Percentiles rank a stretch among this genome's conserved stretches.
These are phyloP conservation scores for Pristis pectinata DNA, from an alignment of 2,797 vertebrate genomes.

Conservation along the genomic window DNA sequence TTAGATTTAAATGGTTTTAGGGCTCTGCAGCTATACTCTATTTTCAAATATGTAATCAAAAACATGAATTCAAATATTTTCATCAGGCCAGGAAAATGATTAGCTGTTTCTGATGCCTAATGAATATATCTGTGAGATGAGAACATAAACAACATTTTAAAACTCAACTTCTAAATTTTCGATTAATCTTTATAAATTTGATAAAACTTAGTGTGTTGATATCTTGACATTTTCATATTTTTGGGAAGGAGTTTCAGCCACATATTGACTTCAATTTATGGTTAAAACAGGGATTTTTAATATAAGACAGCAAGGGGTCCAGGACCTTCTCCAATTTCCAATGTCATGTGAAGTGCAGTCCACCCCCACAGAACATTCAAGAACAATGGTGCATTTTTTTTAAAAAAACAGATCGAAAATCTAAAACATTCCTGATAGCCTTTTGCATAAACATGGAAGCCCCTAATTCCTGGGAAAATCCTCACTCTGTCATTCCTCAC, in stretches of 20 bases:
- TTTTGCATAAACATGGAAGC: too few species aligned
- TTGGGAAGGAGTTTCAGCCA: neutral
- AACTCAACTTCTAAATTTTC: neutral
- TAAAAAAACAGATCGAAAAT: too few species aligned
- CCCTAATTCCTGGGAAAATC: too few species aligned
- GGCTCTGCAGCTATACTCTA: conserved; percentile 3
- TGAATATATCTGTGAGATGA: neutral
- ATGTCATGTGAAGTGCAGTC: neutral
- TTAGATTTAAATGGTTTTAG: conserved; percentile 9
- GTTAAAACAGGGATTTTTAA: neutral
- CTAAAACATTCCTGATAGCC: too few species aligned
- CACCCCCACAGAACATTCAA: neutral
- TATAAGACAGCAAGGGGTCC: neutral
- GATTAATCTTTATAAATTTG: neutral
- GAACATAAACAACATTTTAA: neutral
- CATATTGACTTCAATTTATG: neutral
- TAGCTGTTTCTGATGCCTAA: neutral
- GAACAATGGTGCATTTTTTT: neutral
- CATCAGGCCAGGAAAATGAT: neutral
- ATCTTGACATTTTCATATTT: neutral
- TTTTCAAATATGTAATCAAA: neutral
- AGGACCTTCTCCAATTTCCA: neutral
- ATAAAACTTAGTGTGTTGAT: neutral
- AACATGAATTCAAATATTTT: conserved; percentile 22
- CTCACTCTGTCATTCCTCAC: too few species aligned